Evolutionary conservation across 2,797 vertebrate species (phyloP).

Genomic region (Liasis olivaceus): DNA sequence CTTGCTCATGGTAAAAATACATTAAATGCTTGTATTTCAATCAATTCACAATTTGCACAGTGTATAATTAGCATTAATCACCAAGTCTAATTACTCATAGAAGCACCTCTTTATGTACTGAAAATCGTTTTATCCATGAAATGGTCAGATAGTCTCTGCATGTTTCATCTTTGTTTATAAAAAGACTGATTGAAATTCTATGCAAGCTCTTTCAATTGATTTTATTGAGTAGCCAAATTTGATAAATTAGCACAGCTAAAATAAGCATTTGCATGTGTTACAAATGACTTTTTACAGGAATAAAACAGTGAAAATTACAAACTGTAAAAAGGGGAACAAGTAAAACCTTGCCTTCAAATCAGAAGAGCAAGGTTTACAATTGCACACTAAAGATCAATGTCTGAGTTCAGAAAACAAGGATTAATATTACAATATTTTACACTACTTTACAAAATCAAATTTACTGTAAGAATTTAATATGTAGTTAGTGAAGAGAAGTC

Average conservation of each 20-base stretch:
- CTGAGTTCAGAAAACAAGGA: slow-evolving; percentile 74
- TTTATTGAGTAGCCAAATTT: slow-evolving; percentile 82
- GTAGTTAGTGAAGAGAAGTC: slow-evolving; percentile 73
- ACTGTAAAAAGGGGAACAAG: slow-evolving; percentile 80
- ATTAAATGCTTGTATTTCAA: neutral
- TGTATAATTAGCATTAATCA: neutral
- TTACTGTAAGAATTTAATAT: slow-evolving; percentile 75
- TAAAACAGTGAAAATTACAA: slow-evolving; percentile 82
- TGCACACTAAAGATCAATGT: slow-evolving; percentile 73
- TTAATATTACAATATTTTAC: slow-evolving; percentile 85
- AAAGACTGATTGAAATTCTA: slow-evolving; percentile 59
- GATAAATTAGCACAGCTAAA: slow-evolving; percentile 83
- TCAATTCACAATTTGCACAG: neutral
- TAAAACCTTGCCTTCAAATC: slow-evolving; percentile 73
- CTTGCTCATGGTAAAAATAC: neutral
- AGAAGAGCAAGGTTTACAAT: slow-evolving; percentile 72
- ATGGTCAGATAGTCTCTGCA: neutral
- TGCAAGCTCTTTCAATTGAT: slow-evolving; percentile 73
- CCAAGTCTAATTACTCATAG: neutral
- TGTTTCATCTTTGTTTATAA: slow-evolving; percentile 34
- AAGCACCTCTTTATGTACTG: neutral
- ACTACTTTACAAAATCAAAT: slow-evolving; percentile 86
- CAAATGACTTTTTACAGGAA: slow-evolving; percentile 81
- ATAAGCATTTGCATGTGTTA: slow-evolving; percentile 79
- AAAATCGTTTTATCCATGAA: neutral